Evolutionary conservation across 2,113 vertebrate genomes (phyloP).

Genomic region (Tenrec ecaudatus): DNA sequence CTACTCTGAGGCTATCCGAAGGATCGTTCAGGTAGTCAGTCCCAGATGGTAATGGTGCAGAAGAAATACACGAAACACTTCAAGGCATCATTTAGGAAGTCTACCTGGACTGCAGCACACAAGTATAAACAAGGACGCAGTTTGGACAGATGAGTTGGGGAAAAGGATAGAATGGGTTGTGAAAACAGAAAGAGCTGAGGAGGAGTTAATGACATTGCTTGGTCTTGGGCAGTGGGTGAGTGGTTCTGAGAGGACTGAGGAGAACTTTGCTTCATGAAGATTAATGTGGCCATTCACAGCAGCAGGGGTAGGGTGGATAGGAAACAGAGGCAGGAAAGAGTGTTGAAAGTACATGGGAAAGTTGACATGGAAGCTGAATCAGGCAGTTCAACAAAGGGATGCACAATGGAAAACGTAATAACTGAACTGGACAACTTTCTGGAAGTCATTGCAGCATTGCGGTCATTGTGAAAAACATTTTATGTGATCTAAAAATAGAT

Average conservation of each 20-base stretch:
- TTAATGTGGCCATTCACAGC: background rate
- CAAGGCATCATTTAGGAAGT: background rate
- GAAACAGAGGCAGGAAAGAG: background rate
- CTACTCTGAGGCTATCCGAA: background rate
- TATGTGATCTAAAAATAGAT: background rate
- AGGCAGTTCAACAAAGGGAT: background rate
- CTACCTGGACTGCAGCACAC: background rate
- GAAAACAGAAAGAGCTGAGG: background rate
- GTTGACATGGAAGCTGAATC: background rate
- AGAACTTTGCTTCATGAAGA: background rate
- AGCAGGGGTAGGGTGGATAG: background rate
- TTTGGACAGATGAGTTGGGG: background rate
- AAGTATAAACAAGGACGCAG: background rate
- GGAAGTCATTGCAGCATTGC: background rate
- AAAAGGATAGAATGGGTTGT: background rate
- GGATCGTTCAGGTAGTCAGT: background rate
- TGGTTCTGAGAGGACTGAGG: background rate
- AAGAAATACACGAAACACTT: background rate
- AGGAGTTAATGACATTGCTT: background rate
- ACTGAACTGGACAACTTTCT: background rate
- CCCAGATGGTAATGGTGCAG: background rate
- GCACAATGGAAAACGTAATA: background rate
- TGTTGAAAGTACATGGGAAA: background rate
- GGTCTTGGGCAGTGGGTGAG: background rate
- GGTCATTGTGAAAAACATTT: background rate